A percentile compares a stretch with the other conserved stretches of the same genome.
Evolutionary conservation across 2,888 invertebrate genomes (phyloP).

Genomic region (Microctonus aethiopoides): DNA sequence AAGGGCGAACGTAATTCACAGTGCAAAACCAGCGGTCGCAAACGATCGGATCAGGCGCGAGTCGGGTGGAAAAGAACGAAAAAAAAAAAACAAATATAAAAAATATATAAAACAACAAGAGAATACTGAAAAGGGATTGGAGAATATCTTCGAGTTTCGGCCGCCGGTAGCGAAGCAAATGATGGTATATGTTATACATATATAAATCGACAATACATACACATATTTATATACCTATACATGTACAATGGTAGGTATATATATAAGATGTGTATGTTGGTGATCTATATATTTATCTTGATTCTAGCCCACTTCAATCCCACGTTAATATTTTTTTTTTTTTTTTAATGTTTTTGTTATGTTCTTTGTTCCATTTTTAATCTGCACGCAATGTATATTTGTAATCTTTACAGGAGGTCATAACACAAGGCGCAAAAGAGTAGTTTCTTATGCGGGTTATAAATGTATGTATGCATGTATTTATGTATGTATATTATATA

Average conservation of each 20-base stretch:
- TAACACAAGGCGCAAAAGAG: background rate
- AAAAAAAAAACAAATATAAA: no score
- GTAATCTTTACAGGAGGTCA: background rate
- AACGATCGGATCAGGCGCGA: conserved; percentile 40
- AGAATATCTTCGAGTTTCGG: conserved; percentile 24
- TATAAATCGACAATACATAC: background rate
- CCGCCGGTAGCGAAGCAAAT: conserved; percentile 25
- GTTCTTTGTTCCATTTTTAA: background rate
- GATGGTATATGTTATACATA: background rate
- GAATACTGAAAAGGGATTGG: conserved; percentile 15
- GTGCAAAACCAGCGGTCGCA: conserved; percentile 32
- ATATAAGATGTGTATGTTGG: background rate
- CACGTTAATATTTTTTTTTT: conserved; percentile 5
- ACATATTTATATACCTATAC: background rate
- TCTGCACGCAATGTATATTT: background rate
- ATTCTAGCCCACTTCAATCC: background rate
- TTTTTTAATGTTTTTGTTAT: no score
- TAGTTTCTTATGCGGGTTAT: no score
- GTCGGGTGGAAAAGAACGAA: conserved; percentile 13
- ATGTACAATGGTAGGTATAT: background rate
- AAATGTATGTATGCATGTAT: background rate
- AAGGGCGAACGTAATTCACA: conserved; percentile 30
- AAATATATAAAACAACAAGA: conserved; percentile 2
- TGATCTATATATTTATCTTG: conserved; percentile 24
- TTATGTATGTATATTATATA: conserved; percentile 35